Conservation (phyloP, 2,113 vertebrate genomes). For the Zonotrichia leucophrys region DNA sequence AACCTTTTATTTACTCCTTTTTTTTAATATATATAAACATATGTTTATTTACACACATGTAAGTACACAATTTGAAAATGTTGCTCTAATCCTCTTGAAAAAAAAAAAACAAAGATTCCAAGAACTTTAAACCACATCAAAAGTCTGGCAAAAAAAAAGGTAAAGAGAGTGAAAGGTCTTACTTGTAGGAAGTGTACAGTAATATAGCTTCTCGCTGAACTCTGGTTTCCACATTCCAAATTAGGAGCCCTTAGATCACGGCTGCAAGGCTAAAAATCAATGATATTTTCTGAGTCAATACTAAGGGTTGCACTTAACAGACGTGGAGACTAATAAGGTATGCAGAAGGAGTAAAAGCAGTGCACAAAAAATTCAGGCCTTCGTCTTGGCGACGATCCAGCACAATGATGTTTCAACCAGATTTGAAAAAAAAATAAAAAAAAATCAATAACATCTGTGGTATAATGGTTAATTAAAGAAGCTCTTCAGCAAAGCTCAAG, state of each 20-base stretch:
- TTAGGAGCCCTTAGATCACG: constrained; percentile 84
- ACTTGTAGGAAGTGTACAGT: constrained; percentile 72
- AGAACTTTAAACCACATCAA: background rate
- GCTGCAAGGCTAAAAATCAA: constrained; percentile 93
- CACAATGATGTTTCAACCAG: constrained; percentile 93
- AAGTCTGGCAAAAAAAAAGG: background rate
- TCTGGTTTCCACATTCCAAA: constrained; percentile 85
- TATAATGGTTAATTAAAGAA: constrained; percentile 99
- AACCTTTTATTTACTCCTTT: background rate
- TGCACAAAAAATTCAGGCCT: constrained; percentile 84
- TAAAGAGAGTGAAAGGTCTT: constrained; percentile 65
- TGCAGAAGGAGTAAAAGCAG: constrained; percentile 91
- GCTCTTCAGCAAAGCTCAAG: constrained; percentile 95
- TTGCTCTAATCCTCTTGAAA: background rate
- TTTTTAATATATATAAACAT: background rate
- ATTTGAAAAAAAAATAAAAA: constrained; percentile 75
- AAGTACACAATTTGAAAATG: background rate
- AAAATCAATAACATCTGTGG: constrained; percentile 99
- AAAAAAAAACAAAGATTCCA: background rate
- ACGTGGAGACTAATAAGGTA: constrained; percentile 98
- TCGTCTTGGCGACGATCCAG: constrained; percentile 91
- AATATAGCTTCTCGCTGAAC: constrained; percentile 68
- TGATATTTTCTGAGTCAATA: constrained; percentile 98
- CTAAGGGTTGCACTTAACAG: constrained; percentile 90
- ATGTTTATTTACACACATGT: background rate